Conservation (phyloP, 2,113 vertebrate species). For the Symphodus melops region DNA sequence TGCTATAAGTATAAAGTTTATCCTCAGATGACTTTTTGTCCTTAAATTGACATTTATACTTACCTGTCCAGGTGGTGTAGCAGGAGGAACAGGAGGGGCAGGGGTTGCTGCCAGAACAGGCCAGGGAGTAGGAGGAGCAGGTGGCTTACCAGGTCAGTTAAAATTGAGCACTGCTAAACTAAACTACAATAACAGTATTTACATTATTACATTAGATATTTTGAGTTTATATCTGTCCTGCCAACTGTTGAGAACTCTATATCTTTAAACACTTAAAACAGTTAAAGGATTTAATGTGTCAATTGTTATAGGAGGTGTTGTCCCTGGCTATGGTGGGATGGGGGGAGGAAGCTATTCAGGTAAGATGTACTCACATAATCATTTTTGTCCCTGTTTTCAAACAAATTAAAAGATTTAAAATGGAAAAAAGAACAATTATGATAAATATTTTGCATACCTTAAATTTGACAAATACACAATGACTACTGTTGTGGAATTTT, state of each 20-base stretch:
- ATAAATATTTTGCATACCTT: too few relatives aligned
- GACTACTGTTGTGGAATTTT: too few relatives aligned
- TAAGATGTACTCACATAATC: slow-evolving; percentile 15
- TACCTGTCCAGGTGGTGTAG: slow-evolving; percentile 37
- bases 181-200: background rate
- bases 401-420: background rate
- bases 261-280: background rate
- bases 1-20: background rate
- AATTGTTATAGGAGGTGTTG: slow-evolving; percentile 54
- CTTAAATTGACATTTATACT: background rate
- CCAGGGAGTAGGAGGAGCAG: slow-evolving; percentile 59
- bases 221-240: background rate
- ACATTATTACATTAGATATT: background rate
- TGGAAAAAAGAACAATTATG: too few relatives aligned
- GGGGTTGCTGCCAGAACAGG: slow-evolving; percentile 55
- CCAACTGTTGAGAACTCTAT: background rate
- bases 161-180: background rate
- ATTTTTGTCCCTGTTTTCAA: background rate
- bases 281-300: slow-evolving; percentile 35
- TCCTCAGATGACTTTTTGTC: background rate
- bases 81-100: slow-evolving; percentile 44
- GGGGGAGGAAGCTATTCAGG: slow-evolving; percentile 66
- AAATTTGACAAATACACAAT: background rate
- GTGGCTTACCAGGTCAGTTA: slow-evolving; percentile 61
- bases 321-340: slow-evolving; percentile 55